These are phyloP conservation scores for Sphaerophoria rueppellii DNA, from an alignment of 2,888 invertebrate species.

Conservation along the genomic window DNA sequence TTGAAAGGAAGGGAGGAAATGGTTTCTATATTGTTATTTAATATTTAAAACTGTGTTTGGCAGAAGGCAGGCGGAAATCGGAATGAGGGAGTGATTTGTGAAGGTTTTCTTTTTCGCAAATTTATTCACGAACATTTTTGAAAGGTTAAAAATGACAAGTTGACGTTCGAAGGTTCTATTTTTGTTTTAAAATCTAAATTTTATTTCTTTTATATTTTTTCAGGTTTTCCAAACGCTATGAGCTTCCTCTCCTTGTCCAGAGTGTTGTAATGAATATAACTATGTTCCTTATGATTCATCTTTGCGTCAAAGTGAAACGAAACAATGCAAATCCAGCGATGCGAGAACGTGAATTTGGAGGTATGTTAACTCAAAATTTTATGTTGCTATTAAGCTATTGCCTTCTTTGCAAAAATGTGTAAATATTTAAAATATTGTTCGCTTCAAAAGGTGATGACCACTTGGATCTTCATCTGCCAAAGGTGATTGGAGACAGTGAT, in stretches of 20 bases:
- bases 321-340: constrained; percentile 86
- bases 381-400: neutral
- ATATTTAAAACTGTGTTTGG: too few relatives aligned
- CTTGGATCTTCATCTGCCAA: constrained; percentile 80
- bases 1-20: too few relatives aligned
- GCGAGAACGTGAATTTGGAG: constrained; percentile 90
- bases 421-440: constrained; percentile 53
- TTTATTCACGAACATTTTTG: too few relatives aligned
- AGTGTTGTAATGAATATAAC: constrained; percentile 98
- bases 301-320: constrained; percentile 94
- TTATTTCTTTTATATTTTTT: constrained; percentile 77
- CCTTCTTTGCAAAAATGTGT: constrained; percentile 14
- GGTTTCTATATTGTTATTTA: too few relatives aligned
- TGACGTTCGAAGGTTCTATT: neutral
- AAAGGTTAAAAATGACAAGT: too few relatives aligned
- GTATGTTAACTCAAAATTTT: constrained; percentile 83
- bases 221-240: constrained; percentile 99
- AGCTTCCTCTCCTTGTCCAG: constrained; percentile 96
- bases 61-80: too few relatives aligned
- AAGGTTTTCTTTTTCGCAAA: too few relatives aligned
- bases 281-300: constrained; percentile 97
- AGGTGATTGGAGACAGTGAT: constrained; percentile 80
- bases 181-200: neutral
- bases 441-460: constrained; percentile 69
- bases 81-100: too few relatives aligned